Evolutionary conservation across 37 sponge, comb jelly and placozoan species (phyloP), one percentile per base, ranked within the genome.

Genomic region (Agelas oroides): DNA sequence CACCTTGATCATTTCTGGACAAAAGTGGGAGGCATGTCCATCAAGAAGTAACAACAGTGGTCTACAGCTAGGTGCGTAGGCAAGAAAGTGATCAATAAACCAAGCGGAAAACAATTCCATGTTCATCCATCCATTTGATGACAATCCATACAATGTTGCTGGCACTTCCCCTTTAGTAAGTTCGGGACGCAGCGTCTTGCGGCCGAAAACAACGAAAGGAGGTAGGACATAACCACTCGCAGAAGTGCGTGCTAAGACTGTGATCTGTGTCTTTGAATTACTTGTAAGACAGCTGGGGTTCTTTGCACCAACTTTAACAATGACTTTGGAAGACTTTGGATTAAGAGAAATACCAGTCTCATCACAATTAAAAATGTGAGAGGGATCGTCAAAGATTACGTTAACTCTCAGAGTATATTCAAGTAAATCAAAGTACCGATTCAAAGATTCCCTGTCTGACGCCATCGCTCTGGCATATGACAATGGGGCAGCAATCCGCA

Each of bases 291-390:
- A 2, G 1, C 21, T 33, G 0, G 75, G 65, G 41, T 83, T 57
- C 84, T 83, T 83, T 36, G 40, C 35, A 24, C 74, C 54, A 56
- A 23, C 33, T 3, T 37, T 20, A 21, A 61, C 75, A 17, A 83
- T 65, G 23, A 83, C 60, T 18, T 62, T 72, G 1, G 46, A 35
- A 0, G 84, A 36, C 27, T 59, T 59, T 31, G 67, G 84, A 2
- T 70, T 39, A 0, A 77, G 78, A 35, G 62, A 64, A 13, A 77
- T 23, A 1, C 78, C 78, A 5, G 39, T 77, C 39, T 77, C 78
- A 77, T 77, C 78, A 28, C 31, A 30, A 36, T 77, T 77, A 31
- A 77, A 77, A 28, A 77, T 33, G 12, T 77, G 78, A 5, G 62
- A 31, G 25, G 78, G 78, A 37, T 36, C 2, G 8, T 77, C 27